Evolutionary conservation across 2,113 vertebrate species (phyloP).

Genomic region (Callionymus lyra): DNA sequence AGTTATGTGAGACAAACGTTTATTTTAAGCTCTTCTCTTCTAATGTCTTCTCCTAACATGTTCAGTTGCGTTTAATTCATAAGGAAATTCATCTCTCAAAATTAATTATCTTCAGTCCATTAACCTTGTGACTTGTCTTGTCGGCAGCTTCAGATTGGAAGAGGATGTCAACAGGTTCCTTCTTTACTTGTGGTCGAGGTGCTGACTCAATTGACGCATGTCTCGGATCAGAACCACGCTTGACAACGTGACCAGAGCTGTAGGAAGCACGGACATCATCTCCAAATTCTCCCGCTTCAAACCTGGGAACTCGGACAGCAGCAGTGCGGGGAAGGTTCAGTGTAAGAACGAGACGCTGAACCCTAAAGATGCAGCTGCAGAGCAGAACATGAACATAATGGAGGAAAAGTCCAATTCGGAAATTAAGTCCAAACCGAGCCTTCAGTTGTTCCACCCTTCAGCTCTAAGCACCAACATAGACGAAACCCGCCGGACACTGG

Average conservation of each 20-base stretch:
- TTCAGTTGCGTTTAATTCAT: too few relatives aligned
- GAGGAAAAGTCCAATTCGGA: constrained; percentile 4
- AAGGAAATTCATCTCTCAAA: too few relatives aligned
- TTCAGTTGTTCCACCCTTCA: constrained; percentile 71
- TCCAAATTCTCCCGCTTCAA: constrained; percentile 80
- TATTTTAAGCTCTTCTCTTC: too few relatives aligned
- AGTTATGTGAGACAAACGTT: too few relatives aligned
- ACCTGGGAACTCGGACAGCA: constrained; percentile 50
- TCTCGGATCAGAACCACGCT: constrained; percentile 87
- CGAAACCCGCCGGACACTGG: constrained; percentile 79
- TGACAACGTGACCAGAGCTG: constrained; percentile 83
- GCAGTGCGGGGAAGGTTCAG: constrained; percentile 20
- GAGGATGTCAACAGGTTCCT: too few relatives aligned
- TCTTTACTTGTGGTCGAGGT: too few relatives aligned
- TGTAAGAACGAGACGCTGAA: constrained; percentile 20
- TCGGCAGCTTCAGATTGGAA: too few relatives aligned
- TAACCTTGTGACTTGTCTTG: too few relatives aligned
- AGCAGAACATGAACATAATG: constrained; percentile 1
- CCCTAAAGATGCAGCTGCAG: constrained; percentile 10
- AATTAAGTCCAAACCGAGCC: constrained; percentile 44
- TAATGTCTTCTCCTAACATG: too few relatives aligned
- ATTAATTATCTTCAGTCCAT: too few relatives aligned
- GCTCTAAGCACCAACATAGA: constrained; percentile 78
- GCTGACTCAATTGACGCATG: constrained; percentile 67
- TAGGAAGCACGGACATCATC: constrained; percentile 81